phyloP scores from a whole-genome alignment of 1,140 invertebrate species.

The Panonychus citri region DNA sequence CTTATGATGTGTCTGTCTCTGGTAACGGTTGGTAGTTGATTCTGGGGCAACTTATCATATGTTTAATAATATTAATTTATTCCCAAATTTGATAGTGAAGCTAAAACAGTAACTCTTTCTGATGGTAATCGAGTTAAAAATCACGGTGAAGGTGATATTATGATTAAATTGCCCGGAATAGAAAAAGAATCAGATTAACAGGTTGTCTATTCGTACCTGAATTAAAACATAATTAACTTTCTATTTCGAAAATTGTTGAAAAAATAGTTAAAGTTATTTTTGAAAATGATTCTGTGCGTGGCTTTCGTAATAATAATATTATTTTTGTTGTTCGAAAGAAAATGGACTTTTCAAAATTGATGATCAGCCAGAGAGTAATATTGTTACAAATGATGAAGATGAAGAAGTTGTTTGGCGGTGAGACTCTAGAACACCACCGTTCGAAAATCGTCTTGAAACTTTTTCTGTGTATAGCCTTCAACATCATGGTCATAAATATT shows the following conservation, averaged over 20 bases:
- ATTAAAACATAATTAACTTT: background rate
- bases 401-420: slow-evolving; percentile 1
- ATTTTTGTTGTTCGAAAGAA: background rate
- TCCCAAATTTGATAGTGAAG: background rate
- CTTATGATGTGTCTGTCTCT: background rate
- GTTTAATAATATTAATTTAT: background rate
- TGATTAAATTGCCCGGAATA: background rate
- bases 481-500: slow-evolving; percentile 1
- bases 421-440: no score
- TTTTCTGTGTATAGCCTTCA: no score
- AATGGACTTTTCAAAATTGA: background rate
- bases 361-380: no score
- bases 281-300: background rate
- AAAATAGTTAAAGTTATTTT: background rate
- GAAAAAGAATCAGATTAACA: background rate
- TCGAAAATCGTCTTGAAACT: no score
- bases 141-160: background rate
- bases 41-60: background rate
- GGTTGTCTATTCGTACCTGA: background rate
- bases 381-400: background rate
- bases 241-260: background rate
- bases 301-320: background rate
- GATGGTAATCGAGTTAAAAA: background rate
- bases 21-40: background rate
- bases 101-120: background rate